These are phyloP conservation scores for Caenorhabditis auriculariae DNA, from an alignment of 2,888 invertebrate genomes.

Conservation along the genomic window DNA sequence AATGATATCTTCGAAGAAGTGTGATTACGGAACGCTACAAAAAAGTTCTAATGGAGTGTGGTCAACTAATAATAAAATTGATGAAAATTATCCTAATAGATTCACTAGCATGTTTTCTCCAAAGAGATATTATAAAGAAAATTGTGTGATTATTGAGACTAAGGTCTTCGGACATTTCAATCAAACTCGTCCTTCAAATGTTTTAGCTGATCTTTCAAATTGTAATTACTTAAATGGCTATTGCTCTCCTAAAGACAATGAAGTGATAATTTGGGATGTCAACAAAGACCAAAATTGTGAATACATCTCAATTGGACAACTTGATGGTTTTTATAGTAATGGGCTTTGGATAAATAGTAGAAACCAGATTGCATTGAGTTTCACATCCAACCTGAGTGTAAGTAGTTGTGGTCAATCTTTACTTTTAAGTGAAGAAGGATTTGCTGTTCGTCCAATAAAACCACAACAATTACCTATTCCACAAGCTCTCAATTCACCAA, in stretches of 20 bases:
- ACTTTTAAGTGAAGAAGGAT: conserved; percentile 23
- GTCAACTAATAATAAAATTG: conserved; percentile 41
- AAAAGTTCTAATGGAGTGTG: conserved; percentile 17
- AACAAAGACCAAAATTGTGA: conserved; percentile 38
- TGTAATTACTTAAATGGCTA: conserved; percentile 42
- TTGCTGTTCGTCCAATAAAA: conserved; percentile 14
- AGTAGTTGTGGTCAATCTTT: conserved; percentile 15
- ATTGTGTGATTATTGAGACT: conserved; percentile 46
- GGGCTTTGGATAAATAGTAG: conserved; percentile 33
- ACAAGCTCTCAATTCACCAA: neutral
- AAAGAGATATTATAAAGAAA: conserved; percentile 42
- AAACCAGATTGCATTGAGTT: conserved; percentile 34
- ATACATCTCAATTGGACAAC: conserved; percentile 33
- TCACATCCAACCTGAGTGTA: conserved; percentile 13
- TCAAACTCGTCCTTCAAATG: conserved; percentile 35
- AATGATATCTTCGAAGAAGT: conserved; percentile 31
- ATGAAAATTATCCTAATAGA: conserved; percentile 42
- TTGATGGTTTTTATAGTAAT: conserved; percentile 32
- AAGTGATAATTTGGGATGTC: conserved; percentile 45
- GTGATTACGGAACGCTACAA: conserved; percentile 28
- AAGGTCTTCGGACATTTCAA: conserved; percentile 45
- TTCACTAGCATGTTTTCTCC: conserved; percentile 36
- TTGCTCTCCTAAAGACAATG: conserved; percentile 39
- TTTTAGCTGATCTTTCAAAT: conserved; percentile 22
- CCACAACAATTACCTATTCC: neutral